These are phyloP conservation scores for Copidosoma floridanum DNA, from an alignment of 1,140 invertebrate species.

Conservation along the genomic window DNA sequence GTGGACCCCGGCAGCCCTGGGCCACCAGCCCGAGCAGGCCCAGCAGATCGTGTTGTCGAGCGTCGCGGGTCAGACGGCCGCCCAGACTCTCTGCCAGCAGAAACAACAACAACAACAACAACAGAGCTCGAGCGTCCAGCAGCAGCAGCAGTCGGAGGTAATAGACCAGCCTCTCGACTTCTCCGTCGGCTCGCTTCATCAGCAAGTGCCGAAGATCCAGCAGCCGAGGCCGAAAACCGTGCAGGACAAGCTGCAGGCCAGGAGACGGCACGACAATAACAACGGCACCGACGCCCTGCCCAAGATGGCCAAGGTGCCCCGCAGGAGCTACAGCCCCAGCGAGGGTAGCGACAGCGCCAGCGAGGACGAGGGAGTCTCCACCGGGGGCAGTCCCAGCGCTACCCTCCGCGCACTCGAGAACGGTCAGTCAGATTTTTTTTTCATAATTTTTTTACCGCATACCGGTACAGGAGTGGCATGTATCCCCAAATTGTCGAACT, in stretches of 20 bases:
- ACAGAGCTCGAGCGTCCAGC: slow-evolving; percentile 45
- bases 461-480: too few species aligned
- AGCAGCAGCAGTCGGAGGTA: background rate
- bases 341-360: slow-evolving; percentile 48
- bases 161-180: slow-evolving; percentile 3
- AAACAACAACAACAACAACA: slow-evolving; percentile 45
- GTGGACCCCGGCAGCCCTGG: slow-evolving; percentile 44
- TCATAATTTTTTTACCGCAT: slow-evolving; percentile 15
- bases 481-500: too few species aligned
- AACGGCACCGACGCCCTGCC: slow-evolving; percentile 39
- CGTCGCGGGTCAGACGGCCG: slow-evolving; percentile 32
- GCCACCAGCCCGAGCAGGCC: slow-evolving; percentile 8
- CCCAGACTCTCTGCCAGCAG: slow-evolving; percentile 29
- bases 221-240: slow-evolving; percentile 37
- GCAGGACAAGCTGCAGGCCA: slow-evolving; percentile 43
- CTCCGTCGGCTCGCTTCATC: background rate
- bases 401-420: slow-evolving; percentile 48
- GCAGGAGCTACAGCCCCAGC: slow-evolving; percentile 52
- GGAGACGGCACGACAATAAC: slow-evolving; percentile 49
- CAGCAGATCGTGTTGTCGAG: slow-evolving; percentile 1
- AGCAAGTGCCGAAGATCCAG: slow-evolving; percentile 2
- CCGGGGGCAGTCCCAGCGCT: slow-evolving; percentile 50
- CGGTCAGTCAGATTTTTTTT: slow-evolving; percentile 39
- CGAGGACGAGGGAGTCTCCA: slow-evolving; percentile 55
- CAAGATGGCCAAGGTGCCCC: slow-evolving; percentile 35